phyloP scores from a whole-genome alignment of 2,888 invertebrate species.

The Dryadula phaetusa region DNA sequence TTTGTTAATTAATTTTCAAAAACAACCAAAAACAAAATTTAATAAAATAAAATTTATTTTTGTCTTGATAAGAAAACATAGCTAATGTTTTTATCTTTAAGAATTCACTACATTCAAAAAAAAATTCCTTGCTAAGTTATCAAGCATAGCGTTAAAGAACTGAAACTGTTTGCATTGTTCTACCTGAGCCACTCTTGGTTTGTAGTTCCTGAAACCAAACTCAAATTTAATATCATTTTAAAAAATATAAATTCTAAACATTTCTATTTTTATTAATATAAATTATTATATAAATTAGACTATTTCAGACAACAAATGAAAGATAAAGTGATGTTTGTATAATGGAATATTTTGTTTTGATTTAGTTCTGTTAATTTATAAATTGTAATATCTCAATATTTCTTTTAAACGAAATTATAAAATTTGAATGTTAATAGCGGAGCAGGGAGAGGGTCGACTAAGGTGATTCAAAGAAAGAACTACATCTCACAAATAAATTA shows the following conservation, averaged over 20 bases:
- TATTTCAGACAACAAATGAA: neutral
- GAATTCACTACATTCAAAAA: too few species aligned
- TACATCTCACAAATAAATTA: conserved; percentile 67
- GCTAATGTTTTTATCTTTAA: too few species aligned
- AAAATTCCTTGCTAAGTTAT: too few species aligned
- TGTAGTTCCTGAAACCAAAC: conserved; percentile 63
- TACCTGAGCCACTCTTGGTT: conserved; percentile 56
- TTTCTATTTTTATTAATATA: too few species aligned
- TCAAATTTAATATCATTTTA: conserved; percentile 34
- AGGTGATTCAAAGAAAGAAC: conserved; percentile 59
- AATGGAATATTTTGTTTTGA: conserved; percentile 11
- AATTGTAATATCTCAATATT: neutral
- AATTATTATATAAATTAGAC: too few species aligned
- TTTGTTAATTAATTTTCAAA: too few species aligned
- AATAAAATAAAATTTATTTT: too few species aligned
- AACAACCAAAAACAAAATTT: too few species aligned
- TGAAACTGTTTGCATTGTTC: conserved; percentile 50
- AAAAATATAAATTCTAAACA: too few species aligned
- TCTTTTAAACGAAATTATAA: neutral
- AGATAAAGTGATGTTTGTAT: too few species aligned
- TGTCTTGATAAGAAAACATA: too few species aligned
- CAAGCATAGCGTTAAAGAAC: too few species aligned
- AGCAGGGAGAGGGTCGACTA: conserved; percentile 48
- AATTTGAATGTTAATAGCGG: conserved; percentile 41
- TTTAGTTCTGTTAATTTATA: neutral